Conservation (phyloP, 2,113 vertebrate genomes). For the Istiophorus platypterus region DNA sequence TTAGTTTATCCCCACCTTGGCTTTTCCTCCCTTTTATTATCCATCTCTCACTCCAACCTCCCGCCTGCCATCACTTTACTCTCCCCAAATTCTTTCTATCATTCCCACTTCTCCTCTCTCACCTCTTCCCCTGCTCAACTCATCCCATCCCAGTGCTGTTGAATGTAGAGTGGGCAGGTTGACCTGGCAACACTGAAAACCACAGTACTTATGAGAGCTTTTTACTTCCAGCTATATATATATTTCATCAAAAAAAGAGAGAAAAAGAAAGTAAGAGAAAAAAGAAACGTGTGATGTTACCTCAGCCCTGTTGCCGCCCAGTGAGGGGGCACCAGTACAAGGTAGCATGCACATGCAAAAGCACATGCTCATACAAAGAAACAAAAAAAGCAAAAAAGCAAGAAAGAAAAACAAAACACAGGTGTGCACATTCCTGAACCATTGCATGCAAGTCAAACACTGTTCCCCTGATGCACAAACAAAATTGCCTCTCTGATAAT, state of each 20-base stretch:
- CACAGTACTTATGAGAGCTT: constrained; percentile 71
- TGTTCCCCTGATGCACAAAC: constrained; percentile 11
- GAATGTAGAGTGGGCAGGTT: constrained; percentile 79
- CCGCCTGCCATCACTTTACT: constrained; percentile 21
- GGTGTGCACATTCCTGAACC: constrained; percentile 22
- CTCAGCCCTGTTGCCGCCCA: constrained; percentile 71
- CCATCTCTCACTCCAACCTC: constrained; percentile 10
- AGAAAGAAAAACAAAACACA: too few relatives aligned
- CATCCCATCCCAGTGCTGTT: constrained; percentile 63
- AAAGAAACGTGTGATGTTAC: constrained; percentile 61
- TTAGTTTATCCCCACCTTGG: neutral
- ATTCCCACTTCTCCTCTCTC: constrained; percentile 63
- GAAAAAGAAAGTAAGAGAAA: constrained; percentile 31
- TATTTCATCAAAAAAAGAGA: constrained; percentile 52
- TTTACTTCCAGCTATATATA: constrained; percentile 75
- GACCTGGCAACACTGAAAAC: constrained; percentile 76
- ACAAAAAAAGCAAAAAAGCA: constrained; percentile 51
- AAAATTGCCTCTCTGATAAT: constrained; percentile 4
- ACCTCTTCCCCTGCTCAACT: constrained; percentile 68
- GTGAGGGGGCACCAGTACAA: constrained; percentile 68
- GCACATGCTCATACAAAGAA: constrained; percentile 46
- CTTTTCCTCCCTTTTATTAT: constrained; percentile 9
- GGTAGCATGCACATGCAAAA: constrained; percentile 47
- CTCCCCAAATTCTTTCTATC: constrained; percentile 46
- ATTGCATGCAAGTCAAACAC: constrained; percentile 1